A percentile compares a stretch with the other conserved stretches of the same genome.
Conservation (phyloP, 2,888 invertebrate species). For the Pelosia muscerda region DNA sequence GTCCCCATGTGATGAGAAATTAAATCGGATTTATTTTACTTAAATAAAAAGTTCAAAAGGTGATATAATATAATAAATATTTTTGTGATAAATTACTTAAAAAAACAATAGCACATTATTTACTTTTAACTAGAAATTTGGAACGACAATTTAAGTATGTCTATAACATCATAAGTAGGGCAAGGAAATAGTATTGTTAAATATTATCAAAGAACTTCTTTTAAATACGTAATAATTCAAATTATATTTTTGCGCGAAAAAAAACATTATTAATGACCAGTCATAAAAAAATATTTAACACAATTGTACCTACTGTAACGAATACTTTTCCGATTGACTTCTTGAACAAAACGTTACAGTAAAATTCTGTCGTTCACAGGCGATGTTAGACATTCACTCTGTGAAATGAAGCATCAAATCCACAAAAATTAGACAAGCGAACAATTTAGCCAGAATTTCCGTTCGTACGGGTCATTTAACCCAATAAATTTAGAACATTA, state of each 20-base stretch:
- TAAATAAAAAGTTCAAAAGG: no score
- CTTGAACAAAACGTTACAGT: slow-evolving; percentile 53
- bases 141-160: neutral
- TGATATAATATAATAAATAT: no score
- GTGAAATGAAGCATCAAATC: slow-evolving; percentile 77
- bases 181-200: no score
- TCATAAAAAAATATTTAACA: slow-evolving; percentile 18
- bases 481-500: slow-evolving; percentile 85
- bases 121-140: no score
- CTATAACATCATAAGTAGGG: neutral
- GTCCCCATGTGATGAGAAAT: no score
- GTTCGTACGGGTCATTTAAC: slow-evolving; percentile 78
- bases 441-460: slow-evolving; percentile 78
- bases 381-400: slow-evolving; percentile 61
- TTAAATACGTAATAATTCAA: neutral
- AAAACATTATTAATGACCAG: neutral
- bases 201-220: no score
- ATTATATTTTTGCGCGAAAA: neutral
- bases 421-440: slow-evolving; percentile 81
- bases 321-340: slow-evolving; percentile 46
- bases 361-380: slow-evolving; percentile 48
- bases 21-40: no score
- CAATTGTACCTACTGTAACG: slow-evolving; percentile 27
- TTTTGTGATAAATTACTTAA: no score
- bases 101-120: no score